Percentiles rank a stretch among this genome's conserved stretches.
Evolutionary conservation across 2,113 vertebrate genomes (phyloP).

Genomic region (Odontophorus gujanensis): DNA sequence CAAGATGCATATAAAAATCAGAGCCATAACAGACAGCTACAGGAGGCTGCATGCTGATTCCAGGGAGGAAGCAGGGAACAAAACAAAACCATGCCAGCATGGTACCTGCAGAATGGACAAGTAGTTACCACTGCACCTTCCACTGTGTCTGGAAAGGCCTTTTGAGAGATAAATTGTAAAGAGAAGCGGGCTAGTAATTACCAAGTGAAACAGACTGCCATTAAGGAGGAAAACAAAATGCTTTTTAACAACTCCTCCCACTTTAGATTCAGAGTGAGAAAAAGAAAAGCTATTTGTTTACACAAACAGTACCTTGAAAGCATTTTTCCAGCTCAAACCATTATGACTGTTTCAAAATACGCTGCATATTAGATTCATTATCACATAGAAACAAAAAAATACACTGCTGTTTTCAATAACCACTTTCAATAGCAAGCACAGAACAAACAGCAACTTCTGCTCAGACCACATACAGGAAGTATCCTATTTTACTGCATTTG

Average conservation of each 20-base stretch:
- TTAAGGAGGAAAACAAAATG: background rate
- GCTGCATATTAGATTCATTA: background rate
- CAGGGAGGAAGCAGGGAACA: background rate
- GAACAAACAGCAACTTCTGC: background rate
- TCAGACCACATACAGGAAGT: background rate
- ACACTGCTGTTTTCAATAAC: background rate
- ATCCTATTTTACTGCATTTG: background rate
- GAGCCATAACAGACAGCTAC: background rate
- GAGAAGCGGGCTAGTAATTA: background rate
- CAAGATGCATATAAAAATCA: background rate
- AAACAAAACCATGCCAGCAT: background rate
- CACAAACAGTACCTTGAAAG: background rate
- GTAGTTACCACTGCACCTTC: background rate
- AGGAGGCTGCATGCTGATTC: background rate
- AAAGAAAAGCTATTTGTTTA: background rate
- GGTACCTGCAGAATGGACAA: background rate
- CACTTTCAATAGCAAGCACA: background rate
- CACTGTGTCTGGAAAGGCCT: background rate
- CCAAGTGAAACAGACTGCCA: background rate
- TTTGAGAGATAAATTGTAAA: background rate
- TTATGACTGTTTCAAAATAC: background rate
- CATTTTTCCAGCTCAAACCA: background rate
- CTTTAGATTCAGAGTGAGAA: background rate
- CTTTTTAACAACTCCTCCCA: background rate
- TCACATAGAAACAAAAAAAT: background rate